Percentiles rank a stretch among this genome's conserved stretches.
These are phyloP conservation scores for Gnathonemus echidnorhynchus DNA, from an alignment of 2,113 vertebrate species.

Conservation along the genomic window DNA sequence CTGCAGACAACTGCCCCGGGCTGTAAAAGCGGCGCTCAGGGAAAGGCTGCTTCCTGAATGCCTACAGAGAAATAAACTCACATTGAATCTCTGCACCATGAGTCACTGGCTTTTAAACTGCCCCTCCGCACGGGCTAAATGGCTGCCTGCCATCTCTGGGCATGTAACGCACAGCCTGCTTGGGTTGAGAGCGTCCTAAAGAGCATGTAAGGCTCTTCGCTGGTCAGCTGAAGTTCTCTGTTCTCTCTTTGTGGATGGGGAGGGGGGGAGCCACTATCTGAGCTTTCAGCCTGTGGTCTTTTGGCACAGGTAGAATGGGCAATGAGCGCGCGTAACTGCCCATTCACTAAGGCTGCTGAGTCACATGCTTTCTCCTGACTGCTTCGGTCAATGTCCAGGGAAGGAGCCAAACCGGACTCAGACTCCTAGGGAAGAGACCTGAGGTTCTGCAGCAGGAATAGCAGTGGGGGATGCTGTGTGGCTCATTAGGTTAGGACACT, in stretches of 20 bases:
- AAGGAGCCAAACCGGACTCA: not conserved
- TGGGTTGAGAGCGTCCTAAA: not conserved
- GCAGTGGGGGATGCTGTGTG: not conserved
- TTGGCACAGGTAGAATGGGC: not conserved
- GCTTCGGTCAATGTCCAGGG: not conserved
- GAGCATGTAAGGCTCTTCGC: not conserved
- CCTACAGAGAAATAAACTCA: constrained; percentile 17
- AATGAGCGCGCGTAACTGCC: not conserved
- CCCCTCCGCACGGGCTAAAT: not conserved
- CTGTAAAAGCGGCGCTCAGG: constrained; percentile 13
- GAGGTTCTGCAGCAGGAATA: not conserved
- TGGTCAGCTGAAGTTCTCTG: not conserved
- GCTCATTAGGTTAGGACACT: not conserved
- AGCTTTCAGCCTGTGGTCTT: not conserved
- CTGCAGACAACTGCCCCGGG: constrained; percentile 4
- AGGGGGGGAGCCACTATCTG: not conserved
- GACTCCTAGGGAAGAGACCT: not conserved
- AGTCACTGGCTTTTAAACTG: constrained; percentile 18
- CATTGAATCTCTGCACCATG: not conserved
- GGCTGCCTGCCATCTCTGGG: not conserved
- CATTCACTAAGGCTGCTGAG: not conserved
- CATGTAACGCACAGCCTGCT: not conserved
- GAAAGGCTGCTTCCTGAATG: not conserved
- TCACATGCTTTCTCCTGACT: not conserved
- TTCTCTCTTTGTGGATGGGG: not conserved